phyloP scores from a whole-genome alignment of 2,113 vertebrate species.

The Poicephalus gulielmi region DNA sequence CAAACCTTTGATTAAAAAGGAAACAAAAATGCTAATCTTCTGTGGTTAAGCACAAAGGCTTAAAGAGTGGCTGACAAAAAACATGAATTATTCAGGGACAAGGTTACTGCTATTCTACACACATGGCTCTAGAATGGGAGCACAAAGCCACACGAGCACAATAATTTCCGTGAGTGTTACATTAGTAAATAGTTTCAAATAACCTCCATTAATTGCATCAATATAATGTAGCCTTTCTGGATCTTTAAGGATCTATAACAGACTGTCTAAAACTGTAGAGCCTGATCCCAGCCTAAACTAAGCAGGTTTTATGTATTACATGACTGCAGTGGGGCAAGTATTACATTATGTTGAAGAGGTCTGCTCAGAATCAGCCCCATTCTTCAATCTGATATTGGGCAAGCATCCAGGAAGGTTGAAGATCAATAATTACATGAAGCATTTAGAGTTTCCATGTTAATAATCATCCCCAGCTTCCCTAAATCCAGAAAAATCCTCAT shows the following conservation, averaged over 20 bases:
- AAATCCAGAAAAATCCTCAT: neutral
- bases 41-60: constrained; percentile 66
- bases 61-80: constrained; percentile 65
- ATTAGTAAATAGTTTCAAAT: neutral
- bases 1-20: constrained; percentile 67
- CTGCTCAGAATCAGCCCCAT: neutral
- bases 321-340: neutral
- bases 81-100: constrained; percentile 74
- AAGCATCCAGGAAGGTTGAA: neutral
- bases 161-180: constrained; percentile 12
- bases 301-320: neutral
- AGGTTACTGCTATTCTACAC: constrained; percentile 45
- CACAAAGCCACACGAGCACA: constrained; percentile 30
- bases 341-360: neutral
- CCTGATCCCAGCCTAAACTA: neutral
- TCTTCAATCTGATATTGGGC: neutral
- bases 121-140: constrained; percentile 19
- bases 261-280: neutral
- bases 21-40: constrained; percentile 70
- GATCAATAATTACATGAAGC: neutral
- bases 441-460: neutral
- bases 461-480: neutral
- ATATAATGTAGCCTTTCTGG: neutral
- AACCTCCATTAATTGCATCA: constrained; percentile 13
- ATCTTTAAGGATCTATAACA: neutral